Evolutionary conservation across 1,140 invertebrate species (phyloP).

Genomic region (Heliconius melpomene): DNA sequence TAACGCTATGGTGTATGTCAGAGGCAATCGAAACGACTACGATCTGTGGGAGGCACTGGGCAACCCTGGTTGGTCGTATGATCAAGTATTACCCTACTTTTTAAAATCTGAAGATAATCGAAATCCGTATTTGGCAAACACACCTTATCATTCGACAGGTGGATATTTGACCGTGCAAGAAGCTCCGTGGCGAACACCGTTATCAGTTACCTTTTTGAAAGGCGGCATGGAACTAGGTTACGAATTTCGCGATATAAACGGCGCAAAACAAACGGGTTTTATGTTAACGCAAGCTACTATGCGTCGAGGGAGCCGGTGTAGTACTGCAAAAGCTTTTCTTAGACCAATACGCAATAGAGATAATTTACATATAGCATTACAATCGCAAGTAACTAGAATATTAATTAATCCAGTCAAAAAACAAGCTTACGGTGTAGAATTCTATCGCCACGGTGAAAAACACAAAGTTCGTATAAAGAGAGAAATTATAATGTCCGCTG

Average conservation of each 20-base stretch:
- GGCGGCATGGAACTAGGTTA: slow-evolving; percentile 91
- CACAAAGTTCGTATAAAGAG: slow-evolving; percentile 85
- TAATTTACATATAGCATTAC: slow-evolving; percentile 92
- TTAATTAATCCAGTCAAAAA: slow-evolving; percentile 86
- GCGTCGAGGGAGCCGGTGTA: slow-evolving; percentile 91
- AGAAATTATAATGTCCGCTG: slow-evolving; percentile 91
- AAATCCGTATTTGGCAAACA: slow-evolving; percentile 88
- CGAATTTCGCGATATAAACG: slow-evolving; percentile 90
- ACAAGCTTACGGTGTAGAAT: slow-evolving; percentile 89
- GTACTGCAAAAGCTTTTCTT: slow-evolving; percentile 93
- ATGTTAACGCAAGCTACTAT: slow-evolving; percentile 94
- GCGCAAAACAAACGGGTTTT: slow-evolving; percentile 90
- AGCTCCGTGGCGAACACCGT: slow-evolving; percentile 89
- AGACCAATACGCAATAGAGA: slow-evolving; percentile 88
- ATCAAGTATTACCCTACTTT: slow-evolving; percentile 93
- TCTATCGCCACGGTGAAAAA: slow-evolving; percentile 84
- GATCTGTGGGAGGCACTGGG: slow-evolving; percentile 94
- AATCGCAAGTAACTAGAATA: slow-evolving; percentile 88
- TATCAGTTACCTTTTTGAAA: slow-evolving; percentile 91
- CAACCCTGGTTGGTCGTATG: slow-evolving; percentile 94
- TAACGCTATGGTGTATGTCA: slow-evolving; percentile 97
- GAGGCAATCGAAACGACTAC: slow-evolving; percentile 95
- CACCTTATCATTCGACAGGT: slow-evolving; percentile 88
- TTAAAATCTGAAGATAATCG: slow-evolving; percentile 93
- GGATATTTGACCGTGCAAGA: slow-evolving; percentile 93